Base-by-base conservation (phyloP, 2,888 invertebrate genomes). In the Hoplodrina ambigua region DNA sequence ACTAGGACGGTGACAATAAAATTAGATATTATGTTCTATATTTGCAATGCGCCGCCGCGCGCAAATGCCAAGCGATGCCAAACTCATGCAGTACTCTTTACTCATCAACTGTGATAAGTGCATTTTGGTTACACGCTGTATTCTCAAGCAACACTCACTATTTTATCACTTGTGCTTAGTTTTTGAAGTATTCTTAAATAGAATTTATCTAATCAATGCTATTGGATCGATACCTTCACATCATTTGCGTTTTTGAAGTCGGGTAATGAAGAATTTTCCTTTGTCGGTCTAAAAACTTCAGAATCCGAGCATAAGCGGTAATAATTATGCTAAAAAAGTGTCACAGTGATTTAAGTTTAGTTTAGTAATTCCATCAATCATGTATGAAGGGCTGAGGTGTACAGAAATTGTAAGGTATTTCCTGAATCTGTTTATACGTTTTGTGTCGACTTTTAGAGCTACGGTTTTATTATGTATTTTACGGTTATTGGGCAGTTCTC, bases 11-110 rank as follows among this genome's bases (percentile, higher is more conserved):
- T 69, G 68, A 82, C 85, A 83, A 83, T 87, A 86, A 86, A 88
- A 88, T 88, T 86, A 89, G 86, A 87, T 86, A 84, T 85, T 86
- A 79, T 74, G 84, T 84, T 88, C 92, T 92, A 92, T 91, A 92
- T 92, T 91, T 88, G 90, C 80, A 73, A 66, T 64, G 69, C 77
- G 72, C 63, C 68, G 71, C 62, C 82, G 84, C 85, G 74, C 65
- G 86, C 86, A 90, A 91, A 91, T 91, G 91, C 87, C 91, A 90
- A 80, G 79, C 78, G 75, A 69, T 70, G 83, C 85, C 75, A 80
- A 84, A 72, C 59, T 68, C 55, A 58, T 73, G 66, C 76, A 80
- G 77, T 71, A 56, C 68, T 64, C 54, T 67, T 62, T 41, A 64
- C 46, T 62, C 63, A 20, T 15, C 55, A 63, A 72, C 56, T 63